Base-by-base conservation (phyloP, 2,888 invertebrate species). In the Pterostichus madidus region DNA sequence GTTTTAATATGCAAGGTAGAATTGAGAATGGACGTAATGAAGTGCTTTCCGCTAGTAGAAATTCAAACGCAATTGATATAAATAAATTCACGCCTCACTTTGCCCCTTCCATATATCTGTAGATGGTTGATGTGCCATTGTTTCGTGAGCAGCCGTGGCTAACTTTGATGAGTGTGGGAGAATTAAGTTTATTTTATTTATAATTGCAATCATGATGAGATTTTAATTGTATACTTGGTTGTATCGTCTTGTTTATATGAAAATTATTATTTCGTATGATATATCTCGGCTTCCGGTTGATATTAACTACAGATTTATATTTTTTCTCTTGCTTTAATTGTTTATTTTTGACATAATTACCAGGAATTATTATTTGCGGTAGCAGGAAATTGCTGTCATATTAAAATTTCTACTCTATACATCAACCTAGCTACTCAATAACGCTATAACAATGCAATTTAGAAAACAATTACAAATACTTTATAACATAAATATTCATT, bases 121-220 rank as follows among this genome's bases (percentile, higher is more conserved):
- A 56, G 39, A 53, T 56, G 53, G 31, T 52, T 79, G 68, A 79
- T 79, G 79, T 79, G 64, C 79, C 68, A 79, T 79, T 79, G 79
- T 79, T 79, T 68, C 46, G 49, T 64, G 68, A 49, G 79, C 79
- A 79, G 59, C 64, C 79, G 68, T 79, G 68, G 64, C 79, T 79
- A 59, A 81, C 81, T 81, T 81, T 81, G 81, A 81, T 81, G 81
- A 81, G 73, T 81, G 81, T 81, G 81, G 44, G 81, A 81, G 75
- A 81, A 81, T 81, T 59, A 81, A 24, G 24, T 75, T 81, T 81
- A 75, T 75, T 81, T 81, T 75, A 81, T 81, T 59, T 81, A 73
- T 81, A 81, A 81, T 81, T 81, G 75, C 61, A 81, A 75, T 73
- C 75, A 56, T 81, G 81, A 81, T 81, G 81, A 52, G 75, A 59